Evolutionary conservation across 92 coral and sea anemone genomes (phyloP).

Genomic region (Zoanthus gigantus): DNA sequence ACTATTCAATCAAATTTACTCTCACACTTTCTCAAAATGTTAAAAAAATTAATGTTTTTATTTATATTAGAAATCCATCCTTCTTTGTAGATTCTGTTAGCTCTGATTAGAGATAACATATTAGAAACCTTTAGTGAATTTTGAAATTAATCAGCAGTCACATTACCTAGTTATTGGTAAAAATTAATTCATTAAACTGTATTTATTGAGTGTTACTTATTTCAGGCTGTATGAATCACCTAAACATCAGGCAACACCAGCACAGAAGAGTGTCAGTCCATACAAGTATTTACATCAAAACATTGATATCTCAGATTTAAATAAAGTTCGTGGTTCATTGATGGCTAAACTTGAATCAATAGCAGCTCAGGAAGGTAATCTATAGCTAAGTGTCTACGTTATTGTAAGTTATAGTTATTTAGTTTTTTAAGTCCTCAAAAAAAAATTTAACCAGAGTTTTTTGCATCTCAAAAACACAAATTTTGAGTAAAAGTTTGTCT

Average conservation of each 20-base stretch:
- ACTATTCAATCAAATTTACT: too few relatives aligned
- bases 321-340: conserved; percentile 83
- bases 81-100: too few relatives aligned
- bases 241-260: conserved; percentile 83
- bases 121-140: too few relatives aligned
- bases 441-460: not conserved
- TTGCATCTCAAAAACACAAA: too few relatives aligned
- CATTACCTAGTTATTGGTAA: too few relatives aligned
- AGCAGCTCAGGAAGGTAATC: conserved; percentile 89
- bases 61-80: too few relatives aligned
- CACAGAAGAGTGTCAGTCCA: conserved; percentile 79
- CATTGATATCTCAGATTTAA: conserved; percentile 79
- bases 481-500: not conserved
- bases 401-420: not conserved
- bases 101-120: too few relatives aligned
- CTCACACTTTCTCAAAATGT: too few relatives aligned
- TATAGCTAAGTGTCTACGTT: not conserved
- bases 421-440: not conserved
- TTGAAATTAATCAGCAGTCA: too few relatives aligned
- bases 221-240: conserved; percentile 86
- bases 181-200: too few relatives aligned
- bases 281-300: conserved; percentile 81
- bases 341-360: conserved; percentile 93
- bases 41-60: too few relatives aligned
- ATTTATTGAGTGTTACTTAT: not conserved